phyloP scores from a whole-genome alignment of 2,797 vertebrate species.

The Lacerta bilineata region DNA sequence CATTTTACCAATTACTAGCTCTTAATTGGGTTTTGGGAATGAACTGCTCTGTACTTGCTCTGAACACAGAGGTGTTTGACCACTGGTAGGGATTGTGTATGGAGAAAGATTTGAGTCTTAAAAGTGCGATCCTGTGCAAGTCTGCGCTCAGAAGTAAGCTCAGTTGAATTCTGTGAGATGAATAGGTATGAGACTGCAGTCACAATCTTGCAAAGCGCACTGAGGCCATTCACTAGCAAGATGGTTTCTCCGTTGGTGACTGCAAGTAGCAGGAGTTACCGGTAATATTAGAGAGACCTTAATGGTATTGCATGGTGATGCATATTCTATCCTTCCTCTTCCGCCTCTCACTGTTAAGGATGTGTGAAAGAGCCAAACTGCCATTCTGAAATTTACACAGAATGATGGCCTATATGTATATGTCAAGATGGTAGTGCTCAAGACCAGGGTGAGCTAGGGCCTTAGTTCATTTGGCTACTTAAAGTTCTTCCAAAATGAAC shows the following conservation, averaged over 20 bases:
- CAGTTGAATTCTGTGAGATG: background rate
- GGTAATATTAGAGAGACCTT: background rate
- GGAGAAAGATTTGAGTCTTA: no score
- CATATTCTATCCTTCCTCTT: background rate
- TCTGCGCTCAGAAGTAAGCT: background rate
- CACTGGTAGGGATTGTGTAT: background rate
- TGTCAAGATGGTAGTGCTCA: background rate
- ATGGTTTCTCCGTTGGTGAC: no score
- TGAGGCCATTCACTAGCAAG: background rate
- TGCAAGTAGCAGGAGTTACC: background rate
- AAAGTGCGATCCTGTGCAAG: background rate
- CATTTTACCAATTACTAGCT: background rate
- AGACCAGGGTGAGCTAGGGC: background rate
- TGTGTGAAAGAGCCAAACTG: background rate
- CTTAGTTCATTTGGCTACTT: background rate
- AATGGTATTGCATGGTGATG: background rate
- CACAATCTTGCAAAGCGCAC: no score
- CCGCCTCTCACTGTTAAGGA: background rate
- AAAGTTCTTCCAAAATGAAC: slow-evolving; percentile 4
- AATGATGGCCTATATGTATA: background rate
- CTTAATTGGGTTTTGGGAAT: background rate
- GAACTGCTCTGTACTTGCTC: background rate
- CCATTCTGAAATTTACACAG: background rate
- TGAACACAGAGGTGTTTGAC: background rate
- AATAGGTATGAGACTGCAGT: background rate